Conservation (phyloP, 2,113 vertebrate species). For the Tympanuchus pallidicinctus region DNA sequence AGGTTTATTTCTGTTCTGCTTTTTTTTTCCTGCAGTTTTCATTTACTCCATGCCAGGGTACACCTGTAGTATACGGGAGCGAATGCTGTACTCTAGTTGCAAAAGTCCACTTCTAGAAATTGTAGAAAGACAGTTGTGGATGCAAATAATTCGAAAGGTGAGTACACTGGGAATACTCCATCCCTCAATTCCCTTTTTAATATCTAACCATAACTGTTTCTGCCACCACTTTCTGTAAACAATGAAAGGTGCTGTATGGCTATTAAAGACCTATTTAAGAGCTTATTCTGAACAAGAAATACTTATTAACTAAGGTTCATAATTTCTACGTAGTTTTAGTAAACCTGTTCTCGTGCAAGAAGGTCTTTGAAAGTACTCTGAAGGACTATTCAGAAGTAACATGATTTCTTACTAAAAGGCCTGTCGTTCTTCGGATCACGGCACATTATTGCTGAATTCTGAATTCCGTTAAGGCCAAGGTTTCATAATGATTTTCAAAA, state of each 20-base stretch:
- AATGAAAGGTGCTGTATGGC: background rate
- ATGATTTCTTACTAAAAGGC: background rate
- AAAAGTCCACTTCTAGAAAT: conserved; percentile 92
- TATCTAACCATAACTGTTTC: background rate
- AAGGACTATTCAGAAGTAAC: background rate
- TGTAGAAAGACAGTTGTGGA: conserved; percentile 86
- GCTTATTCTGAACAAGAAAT: background rate
- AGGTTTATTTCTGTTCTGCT: background rate
- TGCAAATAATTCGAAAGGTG: conserved; percentile 93
- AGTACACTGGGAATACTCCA: background rate
- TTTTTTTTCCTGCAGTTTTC: conserved; percentile 85
- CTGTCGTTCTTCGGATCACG: background rate
- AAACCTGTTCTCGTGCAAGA: background rate
- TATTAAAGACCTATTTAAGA: background rate
- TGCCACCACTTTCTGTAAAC: background rate
- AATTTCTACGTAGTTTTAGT: background rate
- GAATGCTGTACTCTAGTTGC: conserved; percentile 99
- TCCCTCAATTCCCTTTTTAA: background rate
- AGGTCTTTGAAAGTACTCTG: background rate
- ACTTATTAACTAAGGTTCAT: background rate
- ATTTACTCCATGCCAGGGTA: conserved; percentile 99
- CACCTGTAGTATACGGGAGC: conserved; percentile 93
- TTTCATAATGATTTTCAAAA: conserved; percentile 1
- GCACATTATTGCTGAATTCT: background rate
- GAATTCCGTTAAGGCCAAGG: background rate